Base-by-base conservation (phyloP, 2,888 invertebrate genomes). In the Taenaris catops region DNA sequence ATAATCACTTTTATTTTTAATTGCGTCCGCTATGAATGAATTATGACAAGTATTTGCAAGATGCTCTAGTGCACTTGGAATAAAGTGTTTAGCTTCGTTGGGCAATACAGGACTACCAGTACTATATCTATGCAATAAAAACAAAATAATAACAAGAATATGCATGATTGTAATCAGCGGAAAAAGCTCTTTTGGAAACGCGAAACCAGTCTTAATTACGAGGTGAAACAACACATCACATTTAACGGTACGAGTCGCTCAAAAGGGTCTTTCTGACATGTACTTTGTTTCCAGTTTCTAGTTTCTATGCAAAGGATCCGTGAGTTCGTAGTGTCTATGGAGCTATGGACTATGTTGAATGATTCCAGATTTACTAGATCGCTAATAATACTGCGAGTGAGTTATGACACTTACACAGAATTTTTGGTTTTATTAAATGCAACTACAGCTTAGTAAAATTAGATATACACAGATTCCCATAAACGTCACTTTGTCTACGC, bases 41-140 rank as follows among this genome's bases (percentile, higher is more conserved):
- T 68, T 73, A 49, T 56, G 55, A 54, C 83, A 84, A 25, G 40
- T 48, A 26, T 39, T 54, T 20, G 63, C 60, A 31, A 83, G 66
- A 25, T 34, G 38, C 39, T 35, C 56, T 40, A 43, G 45, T 8
- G 53, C 50, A 33, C 47, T 48, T 11, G 34, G 46, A 17, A 50
- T 29, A 20, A 27, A 20, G 39, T 34, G 11, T 23, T 34, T 34
- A 31, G 42, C 27, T 27, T 47, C 23, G 40, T 38, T 50, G 33
- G 48, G 44, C 25, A 47, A 48, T 16, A 71, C 39, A 10, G 78
- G 68, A 40, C 34, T 50, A 11, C 76, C 80, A 38, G 67, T 64
- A 44, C 71, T 72, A 34, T 55, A 58, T 20, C 42, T 55, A 50
- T 67, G 71, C 43, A 76, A 47, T 45, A 81, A 49, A 33, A 78